phyloP scores from a whole-genome alignment of 1,140 invertebrate species.

The Drosophila tristis region DNA sequence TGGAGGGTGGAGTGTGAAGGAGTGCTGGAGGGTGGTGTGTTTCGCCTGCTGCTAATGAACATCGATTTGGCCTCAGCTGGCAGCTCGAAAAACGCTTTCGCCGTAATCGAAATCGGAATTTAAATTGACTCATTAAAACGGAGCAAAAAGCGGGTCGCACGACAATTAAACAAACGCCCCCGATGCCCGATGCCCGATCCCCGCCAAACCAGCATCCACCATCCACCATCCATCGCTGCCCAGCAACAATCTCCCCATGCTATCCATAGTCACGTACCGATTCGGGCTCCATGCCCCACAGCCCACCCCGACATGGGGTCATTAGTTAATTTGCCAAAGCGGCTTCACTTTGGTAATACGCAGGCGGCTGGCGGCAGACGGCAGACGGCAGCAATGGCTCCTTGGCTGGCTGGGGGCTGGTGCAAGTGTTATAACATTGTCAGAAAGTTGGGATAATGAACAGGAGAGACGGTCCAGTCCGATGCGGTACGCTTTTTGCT shows the following conservation, averaged over 20 bases:
- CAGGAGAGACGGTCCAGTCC: no score
- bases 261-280: not conserved
- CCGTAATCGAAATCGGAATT: conserved; percentile 81
- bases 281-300: conserved; percentile 14
- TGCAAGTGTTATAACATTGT: conserved; percentile 21
- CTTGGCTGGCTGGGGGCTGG: not conserved
- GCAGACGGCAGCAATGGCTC: conserved; percentile 10
- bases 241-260: conserved; percentile 7
- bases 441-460: conserved; percentile 31
- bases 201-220: no score
- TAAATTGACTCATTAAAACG: conserved; percentile 82
- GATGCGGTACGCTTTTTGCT: not conserved
- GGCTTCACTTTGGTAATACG: conserved; percentile 48
- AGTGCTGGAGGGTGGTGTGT: conserved; percentile 19
- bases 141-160: conserved; percentile 76
- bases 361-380: conserved; percentile 8
- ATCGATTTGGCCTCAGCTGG: conserved; percentile 73
- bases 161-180: conserved; percentile 76
- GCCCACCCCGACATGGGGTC: conserved; percentile 54
- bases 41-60: conserved; percentile 72
- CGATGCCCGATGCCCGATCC: no score
- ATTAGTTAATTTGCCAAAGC: conserved; percentile 79
- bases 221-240: not conserved
- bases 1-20: no score
- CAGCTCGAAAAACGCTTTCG: conserved; percentile 47